Evolutionary conservation across 1,140 invertebrate genomes (phyloP).

Genomic region (Polypedilum pembai): DNA sequence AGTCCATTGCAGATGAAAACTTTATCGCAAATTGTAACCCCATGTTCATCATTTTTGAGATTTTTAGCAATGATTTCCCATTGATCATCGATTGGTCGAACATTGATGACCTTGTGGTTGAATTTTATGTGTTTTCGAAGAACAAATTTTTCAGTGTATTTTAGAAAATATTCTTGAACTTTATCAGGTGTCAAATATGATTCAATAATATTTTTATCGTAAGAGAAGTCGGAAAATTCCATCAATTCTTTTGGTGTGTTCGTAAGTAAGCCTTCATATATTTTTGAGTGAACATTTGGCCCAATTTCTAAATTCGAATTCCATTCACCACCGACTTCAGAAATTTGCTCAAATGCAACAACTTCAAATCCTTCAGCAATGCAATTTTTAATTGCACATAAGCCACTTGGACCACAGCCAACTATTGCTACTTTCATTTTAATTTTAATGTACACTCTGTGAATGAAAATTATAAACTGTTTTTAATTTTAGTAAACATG

Average conservation of each 20-base stretch:
- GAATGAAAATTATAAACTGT: too few relatives aligned
- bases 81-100: background rate
- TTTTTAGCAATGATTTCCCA: constrained; percentile 5
- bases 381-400: background rate
- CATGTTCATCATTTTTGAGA: background rate
- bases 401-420: background rate
- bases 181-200: background rate
- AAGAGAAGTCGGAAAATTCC: constrained; percentile 38
- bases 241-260: constrained; percentile 45
- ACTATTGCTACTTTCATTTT: constrained; percentile 18
- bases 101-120: background rate
- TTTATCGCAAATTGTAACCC: constrained; percentile 47
- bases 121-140: constrained; percentile 25
- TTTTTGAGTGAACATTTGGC: constrained; percentile 57
- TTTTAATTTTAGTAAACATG: too few relatives aligned
- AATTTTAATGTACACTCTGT: background rate
- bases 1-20: constrained; percentile 58
- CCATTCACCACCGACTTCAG: constrained; percentile 60
- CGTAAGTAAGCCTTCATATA: constrained; percentile 52
- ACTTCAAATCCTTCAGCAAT: constrained; percentile 37
- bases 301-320: constrained; percentile 57
- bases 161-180: background rate
- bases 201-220: background rate
- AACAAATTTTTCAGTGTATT: background rate
- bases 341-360: constrained; percentile 57